Conservation (phyloP, 2,113 vertebrate genomes). For the Hippopotamus amphibius region DNA sequence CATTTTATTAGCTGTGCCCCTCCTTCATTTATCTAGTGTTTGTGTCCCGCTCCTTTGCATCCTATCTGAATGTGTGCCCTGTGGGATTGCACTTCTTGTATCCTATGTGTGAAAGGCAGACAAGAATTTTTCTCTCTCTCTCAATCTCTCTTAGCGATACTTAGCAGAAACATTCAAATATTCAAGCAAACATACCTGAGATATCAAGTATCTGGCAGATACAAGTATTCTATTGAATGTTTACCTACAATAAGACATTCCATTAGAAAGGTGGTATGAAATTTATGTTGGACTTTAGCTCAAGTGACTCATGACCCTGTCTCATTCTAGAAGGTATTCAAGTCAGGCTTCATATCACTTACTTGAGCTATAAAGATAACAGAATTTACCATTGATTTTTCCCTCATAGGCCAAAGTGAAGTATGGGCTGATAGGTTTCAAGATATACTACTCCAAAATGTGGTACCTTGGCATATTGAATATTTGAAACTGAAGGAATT, state of each 20-base stretch:
- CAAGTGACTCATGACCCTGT: neutral
- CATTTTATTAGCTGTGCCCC: too few relatives aligned
- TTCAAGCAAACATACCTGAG: neutral
- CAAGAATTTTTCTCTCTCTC: neutral
- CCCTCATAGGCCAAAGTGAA: neutral
- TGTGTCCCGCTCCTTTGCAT: too few relatives aligned
- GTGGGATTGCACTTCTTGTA: neutral
- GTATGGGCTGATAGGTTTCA: neutral
- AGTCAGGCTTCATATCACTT: neutral
- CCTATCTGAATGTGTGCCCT: neutral
- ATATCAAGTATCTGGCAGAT: neutral
- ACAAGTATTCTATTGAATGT: neutral
- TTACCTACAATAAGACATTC: neutral
- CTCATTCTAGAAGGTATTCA: neutral
- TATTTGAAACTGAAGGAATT: neutral
- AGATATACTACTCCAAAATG: neutral
- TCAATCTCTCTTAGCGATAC: neutral
- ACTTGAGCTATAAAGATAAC: neutral
- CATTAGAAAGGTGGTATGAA: neutral
- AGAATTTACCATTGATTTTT: neutral
- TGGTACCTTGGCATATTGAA: neutral
- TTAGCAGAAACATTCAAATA: neutral
- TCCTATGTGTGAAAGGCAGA: neutral
- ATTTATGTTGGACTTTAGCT: neutral
- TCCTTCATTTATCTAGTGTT: too few relatives aligned